Percentiles rank a stretch among this genome's conserved stretches.
Conservation (phyloP, 2,888 invertebrate species). For the Caenorhabditis plicata region DNA sequence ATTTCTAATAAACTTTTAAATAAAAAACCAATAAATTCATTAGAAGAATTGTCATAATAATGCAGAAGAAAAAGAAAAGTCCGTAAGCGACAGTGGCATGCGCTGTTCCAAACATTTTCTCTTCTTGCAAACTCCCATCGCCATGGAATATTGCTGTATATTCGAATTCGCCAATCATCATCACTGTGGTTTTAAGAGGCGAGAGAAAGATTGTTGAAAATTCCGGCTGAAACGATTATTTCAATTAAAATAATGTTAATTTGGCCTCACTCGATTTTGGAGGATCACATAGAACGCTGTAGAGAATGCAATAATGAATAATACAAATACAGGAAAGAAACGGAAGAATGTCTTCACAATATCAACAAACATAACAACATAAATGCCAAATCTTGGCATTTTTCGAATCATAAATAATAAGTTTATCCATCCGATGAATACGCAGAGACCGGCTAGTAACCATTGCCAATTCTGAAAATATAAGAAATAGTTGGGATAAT, state of each 20-base stretch:
- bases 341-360: slow-evolving; percentile 66
- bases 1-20: background rate
- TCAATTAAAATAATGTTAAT: background rate
- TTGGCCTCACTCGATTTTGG: slow-evolving; percentile 49
- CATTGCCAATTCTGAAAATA: slow-evolving; percentile 68
- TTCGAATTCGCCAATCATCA: slow-evolving; percentile 68
- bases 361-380: slow-evolving; percentile 68
- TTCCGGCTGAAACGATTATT: slow-evolving; percentile 40
- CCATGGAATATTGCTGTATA: slow-evolving; percentile 65
- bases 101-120: slow-evolving; percentile 33
- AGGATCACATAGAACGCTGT: slow-evolving; percentile 58
- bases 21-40: slow-evolving; percentile 67
- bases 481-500: background rate
- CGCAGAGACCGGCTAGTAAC: slow-evolving; percentile 68
- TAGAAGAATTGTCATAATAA: slow-evolving; percentile 66
- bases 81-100: slow-evolving; percentile 64
- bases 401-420: slow-evolving; percentile 66
- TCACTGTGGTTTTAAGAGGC: slow-evolving; percentile 66
- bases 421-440: slow-evolving; percentile 69
- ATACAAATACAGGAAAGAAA: slow-evolving; percentile 66
- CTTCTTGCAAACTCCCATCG: slow-evolving; percentile 26
- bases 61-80: slow-evolving; percentile 66
- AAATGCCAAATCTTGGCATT: slow-evolving; percentile 66
- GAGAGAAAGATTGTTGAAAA: slow-evolving; percentile 61
- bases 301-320: slow-evolving; percentile 61